These are phyloP conservation scores for Papilio helenus DNA, from an alignment of 1,140 invertebrate species.

Conservation along the genomic window DNA sequence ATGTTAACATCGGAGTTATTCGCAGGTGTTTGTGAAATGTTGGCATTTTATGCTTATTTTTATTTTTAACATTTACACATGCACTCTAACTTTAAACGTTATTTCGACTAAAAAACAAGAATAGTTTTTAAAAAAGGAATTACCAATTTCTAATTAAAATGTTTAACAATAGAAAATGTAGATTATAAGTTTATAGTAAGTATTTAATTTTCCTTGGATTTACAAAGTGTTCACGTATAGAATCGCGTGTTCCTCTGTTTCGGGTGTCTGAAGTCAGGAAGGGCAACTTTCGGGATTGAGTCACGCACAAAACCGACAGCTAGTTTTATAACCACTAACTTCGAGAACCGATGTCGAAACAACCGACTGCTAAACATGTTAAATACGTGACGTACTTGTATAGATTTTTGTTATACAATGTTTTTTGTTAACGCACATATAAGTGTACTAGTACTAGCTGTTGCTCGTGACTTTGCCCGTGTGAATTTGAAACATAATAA, in stretches of 20 bases:
- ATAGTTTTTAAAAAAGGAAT: background rate
- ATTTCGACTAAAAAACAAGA: too few species aligned
- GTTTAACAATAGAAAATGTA: background rate
- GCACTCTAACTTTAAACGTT: too few species aligned
- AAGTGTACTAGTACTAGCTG: too few species aligned
- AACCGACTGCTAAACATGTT: slow-evolving; percentile 22
- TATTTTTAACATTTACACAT: background rate
- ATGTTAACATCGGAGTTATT: slow-evolving; percentile 17
- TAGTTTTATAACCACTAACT: slow-evolving; percentile 61
- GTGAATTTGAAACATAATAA: too few species aligned
- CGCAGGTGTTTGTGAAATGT: background rate
- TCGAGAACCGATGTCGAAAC: slow-evolving; percentile 35
- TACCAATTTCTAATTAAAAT: background rate
- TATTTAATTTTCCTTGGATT: slow-evolving; percentile 6
- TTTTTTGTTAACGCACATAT: background rate
- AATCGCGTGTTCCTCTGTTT: slow-evolving; percentile 41
- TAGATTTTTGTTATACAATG: background rate
- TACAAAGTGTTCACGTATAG: background rate
- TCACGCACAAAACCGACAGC: slow-evolving; percentile 59
- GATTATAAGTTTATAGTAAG: background rate
- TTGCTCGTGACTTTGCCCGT: too few species aligned
- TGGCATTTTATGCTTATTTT: slow-evolving; percentile 18
- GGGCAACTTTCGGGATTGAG: slow-evolving; percentile 50
- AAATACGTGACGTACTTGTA: slow-evolving; percentile 3
- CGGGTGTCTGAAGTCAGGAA: slow-evolving; percentile 40